phyloP scores from a whole-genome alignment of 2,888 invertebrate genomes.

The Lasioglossum villosulum region DNA sequence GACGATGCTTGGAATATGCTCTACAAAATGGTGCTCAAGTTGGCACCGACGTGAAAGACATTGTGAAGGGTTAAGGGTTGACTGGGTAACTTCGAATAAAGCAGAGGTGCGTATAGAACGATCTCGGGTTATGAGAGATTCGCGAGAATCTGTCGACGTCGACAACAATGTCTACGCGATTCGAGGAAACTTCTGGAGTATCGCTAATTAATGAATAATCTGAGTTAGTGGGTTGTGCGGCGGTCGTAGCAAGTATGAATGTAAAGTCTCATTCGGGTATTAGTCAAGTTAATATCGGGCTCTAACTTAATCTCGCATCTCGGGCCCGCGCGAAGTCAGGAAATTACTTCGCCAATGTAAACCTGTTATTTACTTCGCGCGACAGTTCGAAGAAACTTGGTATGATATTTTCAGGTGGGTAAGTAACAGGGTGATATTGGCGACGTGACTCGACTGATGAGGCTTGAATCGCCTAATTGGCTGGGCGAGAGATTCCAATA shows the following conservation, averaged over 20 bases:
- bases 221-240: neutral
- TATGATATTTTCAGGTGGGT: neutral
- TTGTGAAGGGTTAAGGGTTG: neutral
- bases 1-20: neutral
- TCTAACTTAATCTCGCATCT: neutral
- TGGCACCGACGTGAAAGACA: neutral
- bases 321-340: neutral
- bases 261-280: neutral
- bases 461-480: neutral
- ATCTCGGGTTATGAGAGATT: neutral
- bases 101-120: neutral
- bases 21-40: neutral
- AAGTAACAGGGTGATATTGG: neutral
- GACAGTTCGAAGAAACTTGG: neutral
- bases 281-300: neutral
- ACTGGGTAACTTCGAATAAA: neutral
- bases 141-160: neutral
- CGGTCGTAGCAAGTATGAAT: neutral
- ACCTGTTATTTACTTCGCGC: neutral
- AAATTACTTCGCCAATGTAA: neutral
- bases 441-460: neutral
- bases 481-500: neutral
- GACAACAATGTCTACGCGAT: neutral
- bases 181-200: neutral
- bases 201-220: neutral